These are phyloP conservation scores for Leucopsar rothschildi DNA, from an alignment of 2,113 vertebrate species.

Conservation along the genomic window DNA sequence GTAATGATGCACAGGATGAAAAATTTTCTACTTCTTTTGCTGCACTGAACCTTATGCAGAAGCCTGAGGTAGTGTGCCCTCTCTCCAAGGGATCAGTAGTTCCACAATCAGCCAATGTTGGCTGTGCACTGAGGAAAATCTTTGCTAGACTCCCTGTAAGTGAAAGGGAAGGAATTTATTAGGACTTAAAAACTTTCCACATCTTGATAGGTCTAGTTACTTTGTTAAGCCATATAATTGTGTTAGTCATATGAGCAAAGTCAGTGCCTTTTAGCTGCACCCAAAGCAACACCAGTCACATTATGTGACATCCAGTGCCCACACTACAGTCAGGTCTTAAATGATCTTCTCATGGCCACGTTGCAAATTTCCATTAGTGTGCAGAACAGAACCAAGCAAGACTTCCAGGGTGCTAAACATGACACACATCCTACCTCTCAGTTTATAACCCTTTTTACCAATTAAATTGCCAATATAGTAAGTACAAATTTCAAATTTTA, in stretches of 20 bases:
- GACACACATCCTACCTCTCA: background rate
- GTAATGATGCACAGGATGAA: background rate
- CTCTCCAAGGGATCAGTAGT: background rate
- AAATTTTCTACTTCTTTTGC: background rate
- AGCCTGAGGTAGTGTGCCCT: background rate
- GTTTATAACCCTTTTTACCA: background rate
- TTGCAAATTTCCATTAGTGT: background rate
- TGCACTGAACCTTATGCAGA: background rate
- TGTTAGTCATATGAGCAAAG: background rate
- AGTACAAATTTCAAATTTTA: background rate
- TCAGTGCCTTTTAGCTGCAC: background rate
- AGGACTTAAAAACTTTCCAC: background rate
- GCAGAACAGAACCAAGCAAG: background rate
- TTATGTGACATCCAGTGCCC: background rate
- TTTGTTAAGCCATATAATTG: background rate
- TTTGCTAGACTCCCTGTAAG: background rate
- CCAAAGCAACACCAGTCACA: accelerated
- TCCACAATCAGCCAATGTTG: accelerated
- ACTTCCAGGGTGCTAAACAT: background rate
- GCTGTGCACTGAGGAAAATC: background rate
- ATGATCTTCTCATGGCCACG: background rate
- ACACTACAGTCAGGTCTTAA: background rate
- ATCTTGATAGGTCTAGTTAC: background rate
- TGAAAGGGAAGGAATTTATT: background rate
- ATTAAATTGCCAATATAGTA: background rate